phyloP scores from a whole-genome alignment of 2,797 vertebrate species.

The Corythornis leucogaster region DNA sequence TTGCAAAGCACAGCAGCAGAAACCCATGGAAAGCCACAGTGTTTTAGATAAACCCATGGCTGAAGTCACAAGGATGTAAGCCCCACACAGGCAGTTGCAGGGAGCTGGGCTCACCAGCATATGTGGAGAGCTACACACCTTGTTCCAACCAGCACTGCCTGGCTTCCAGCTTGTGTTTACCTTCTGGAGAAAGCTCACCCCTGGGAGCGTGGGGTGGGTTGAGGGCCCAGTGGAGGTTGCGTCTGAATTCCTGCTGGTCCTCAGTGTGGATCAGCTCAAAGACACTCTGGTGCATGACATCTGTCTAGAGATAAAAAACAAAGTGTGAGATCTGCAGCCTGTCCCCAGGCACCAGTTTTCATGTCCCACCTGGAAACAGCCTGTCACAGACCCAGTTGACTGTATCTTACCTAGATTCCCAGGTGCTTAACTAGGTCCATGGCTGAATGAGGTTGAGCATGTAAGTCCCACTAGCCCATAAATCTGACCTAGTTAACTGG shows the following conservation, averaged over 20 bases:
- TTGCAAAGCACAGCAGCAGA: background rate
- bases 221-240: constrained; percentile 85
- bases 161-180: background rate
- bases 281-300: constrained; percentile 86
- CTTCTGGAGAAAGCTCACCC: background rate
- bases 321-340: rapidly evolving
- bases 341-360: background rate
- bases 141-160: rapidly evolving
- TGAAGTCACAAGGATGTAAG: background rate
- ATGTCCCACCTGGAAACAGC: background rate
- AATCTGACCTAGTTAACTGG: background rate
- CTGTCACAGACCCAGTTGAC: rapidly evolving
- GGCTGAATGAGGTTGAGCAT: background rate
- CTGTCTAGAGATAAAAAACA: constrained; percentile 73
- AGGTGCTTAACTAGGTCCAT: background rate
- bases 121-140: background rate
- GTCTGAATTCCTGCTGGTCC: constrained; percentile 84
- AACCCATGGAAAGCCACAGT: rapidly evolving
- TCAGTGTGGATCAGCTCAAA: constrained; percentile 86
- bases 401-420: background rate
- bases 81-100: rapidly evolving
- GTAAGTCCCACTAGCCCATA: background rate
- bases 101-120: rapidly evolving
- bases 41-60: background rate
- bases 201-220: background rate